phyloP scores from a whole-genome alignment of 2,797 vertebrate species.

The Mormyrus proboscirostris region DNA sequence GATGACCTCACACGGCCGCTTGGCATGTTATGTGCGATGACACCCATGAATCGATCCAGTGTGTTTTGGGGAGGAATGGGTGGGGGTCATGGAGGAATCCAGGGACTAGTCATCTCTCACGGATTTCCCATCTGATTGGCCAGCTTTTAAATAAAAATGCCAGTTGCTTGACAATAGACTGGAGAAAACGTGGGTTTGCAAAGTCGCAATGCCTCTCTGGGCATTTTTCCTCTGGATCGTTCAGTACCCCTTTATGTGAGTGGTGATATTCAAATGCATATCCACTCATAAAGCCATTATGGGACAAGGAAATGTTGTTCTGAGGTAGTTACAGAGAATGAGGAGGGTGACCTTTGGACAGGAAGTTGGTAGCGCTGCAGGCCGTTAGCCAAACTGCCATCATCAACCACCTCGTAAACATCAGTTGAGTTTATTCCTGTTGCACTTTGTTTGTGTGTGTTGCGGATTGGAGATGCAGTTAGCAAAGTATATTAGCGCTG shows the following conservation, averaged over 20 bases:
- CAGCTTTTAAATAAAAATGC: background rate
- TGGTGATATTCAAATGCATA: background rate
- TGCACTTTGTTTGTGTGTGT: background rate
- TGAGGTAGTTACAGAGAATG: background rate
- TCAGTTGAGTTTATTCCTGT: background rate
- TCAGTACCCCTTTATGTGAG: background rate
- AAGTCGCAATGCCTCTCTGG: background rate
- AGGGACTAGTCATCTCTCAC: background rate
- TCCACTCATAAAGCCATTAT: background rate
- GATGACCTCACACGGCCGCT: background rate
- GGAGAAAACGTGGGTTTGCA: background rate
- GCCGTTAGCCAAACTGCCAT: background rate
- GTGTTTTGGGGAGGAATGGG: background rate
- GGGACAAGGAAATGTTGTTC: background rate
- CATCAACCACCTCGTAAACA: background rate
- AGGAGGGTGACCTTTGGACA: conserved; percentile 1
- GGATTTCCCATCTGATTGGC: background rate
- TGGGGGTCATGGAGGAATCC: background rate
- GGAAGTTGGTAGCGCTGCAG: conserved; percentile 7
- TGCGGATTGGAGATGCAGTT: background rate
- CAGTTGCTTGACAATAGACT: background rate
- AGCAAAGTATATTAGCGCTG: background rate
- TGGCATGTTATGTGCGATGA: background rate
- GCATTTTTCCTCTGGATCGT: background rate
- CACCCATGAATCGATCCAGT: background rate